Conservation (phyloP, 2,888 invertebrate species). For the Eueremaeus valkanovi region DNA sequence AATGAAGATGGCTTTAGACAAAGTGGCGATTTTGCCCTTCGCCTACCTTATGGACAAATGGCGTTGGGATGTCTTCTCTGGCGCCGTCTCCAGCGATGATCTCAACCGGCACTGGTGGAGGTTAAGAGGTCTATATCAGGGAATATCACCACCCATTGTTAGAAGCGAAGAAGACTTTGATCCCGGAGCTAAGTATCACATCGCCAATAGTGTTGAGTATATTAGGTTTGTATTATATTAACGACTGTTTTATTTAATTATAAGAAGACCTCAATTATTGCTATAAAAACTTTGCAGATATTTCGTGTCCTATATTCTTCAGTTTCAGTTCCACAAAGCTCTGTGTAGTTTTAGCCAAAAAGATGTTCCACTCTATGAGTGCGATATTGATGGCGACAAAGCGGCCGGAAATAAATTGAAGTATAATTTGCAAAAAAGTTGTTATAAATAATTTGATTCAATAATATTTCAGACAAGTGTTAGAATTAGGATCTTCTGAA, state of each 20-base stretch:
- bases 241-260: conserved; percentile 69
- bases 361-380: conserved; percentile 71
- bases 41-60: conserved; percentile 77
- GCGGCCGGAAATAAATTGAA: conserved; percentile 65
- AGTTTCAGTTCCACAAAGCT: conserved; percentile 85
- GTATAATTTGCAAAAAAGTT: no score
- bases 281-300: background rate
- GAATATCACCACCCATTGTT: conserved; percentile 59
- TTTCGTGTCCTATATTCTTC: conserved; percentile 71
- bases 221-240: conserved; percentile 56
- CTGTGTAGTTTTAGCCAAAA: conserved; percentile 71
- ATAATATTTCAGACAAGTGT: background rate
- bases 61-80: conserved; percentile 79
- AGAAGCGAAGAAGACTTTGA: conserved; percentile 86
- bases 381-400: conserved; percentile 82
- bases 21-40: conserved; percentile 76
- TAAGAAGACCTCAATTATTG: background rate
- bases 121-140: conserved; percentile 58
- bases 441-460: no score
- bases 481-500: conserved; percentile 53
- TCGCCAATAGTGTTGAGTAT: conserved; percentile 69
- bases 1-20: conserved; percentile 64
- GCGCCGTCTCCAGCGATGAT: conserved; percentile 66
- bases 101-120: conserved; percentile 87
- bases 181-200: conserved; percentile 86